Evolutionary conservation across 2,113 vertebrate species (phyloP).

Genomic region (Ammodytes marinus): DNA sequence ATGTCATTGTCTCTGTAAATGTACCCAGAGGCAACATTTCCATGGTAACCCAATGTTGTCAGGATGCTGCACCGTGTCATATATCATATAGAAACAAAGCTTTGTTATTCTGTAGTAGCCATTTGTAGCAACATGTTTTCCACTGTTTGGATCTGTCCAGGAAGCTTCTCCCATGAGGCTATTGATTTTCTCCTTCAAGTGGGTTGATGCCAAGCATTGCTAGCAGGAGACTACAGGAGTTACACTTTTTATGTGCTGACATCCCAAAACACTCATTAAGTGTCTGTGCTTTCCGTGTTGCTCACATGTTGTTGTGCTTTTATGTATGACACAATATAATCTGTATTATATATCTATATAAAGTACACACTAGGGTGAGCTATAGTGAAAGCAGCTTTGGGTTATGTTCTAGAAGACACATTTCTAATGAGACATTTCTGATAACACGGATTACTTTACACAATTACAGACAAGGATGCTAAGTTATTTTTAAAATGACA

Average conservation of each 20-base stretch:
- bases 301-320: slow-evolving; percentile 3
- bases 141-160: not conserved
- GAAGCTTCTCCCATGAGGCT: slow-evolving; percentile 14
- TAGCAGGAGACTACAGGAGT: not conserved
- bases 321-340: not conserved
- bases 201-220: slow-evolving; percentile 8
- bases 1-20: slow-evolving; percentile 1
- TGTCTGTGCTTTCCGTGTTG: not conserved
- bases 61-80: not conserved
- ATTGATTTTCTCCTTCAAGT: slow-evolving; percentile 48
- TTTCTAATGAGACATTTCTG: not conserved
- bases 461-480: not conserved
- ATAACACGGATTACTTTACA: not conserved
- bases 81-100: not conserved
- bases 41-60: slow-evolving; percentile 14
- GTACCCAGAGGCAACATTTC: not conserved
- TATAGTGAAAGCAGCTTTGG: not conserved
- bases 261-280: not conserved
- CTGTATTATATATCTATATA: not conserved
- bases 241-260: slow-evolving; percentile 29
- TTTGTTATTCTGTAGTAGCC: slow-evolving; percentile 11
- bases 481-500: not conserved
- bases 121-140: slow-evolving; percentile 36
- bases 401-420: not conserved
- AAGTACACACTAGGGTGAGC: not conserved